These are phyloP conservation scores for Octopus sinensis DNA, from an alignment of 1,140 invertebrate genomes.

Conservation along the genomic window DNA sequence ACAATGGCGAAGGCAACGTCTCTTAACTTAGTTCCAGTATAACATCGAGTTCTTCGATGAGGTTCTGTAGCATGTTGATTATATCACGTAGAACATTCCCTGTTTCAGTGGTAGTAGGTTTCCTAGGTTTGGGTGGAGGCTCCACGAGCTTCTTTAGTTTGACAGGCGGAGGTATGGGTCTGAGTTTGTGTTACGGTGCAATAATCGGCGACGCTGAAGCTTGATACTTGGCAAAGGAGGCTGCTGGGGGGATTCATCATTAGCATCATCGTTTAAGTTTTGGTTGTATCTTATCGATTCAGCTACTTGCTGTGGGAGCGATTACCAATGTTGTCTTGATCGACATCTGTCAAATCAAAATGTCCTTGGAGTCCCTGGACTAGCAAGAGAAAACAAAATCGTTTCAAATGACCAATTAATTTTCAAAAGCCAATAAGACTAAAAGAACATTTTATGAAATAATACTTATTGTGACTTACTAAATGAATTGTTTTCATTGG, in stretches of 20 bases:
- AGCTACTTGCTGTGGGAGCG: no score
- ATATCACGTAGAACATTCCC: slow-evolving; percentile 93
- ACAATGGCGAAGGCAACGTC: no score
- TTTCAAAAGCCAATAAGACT: no score
- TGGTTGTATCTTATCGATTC: no score
- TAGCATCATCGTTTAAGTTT: no score
- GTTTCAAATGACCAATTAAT: no score
- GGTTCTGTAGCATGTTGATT: slow-evolving; percentile 69
- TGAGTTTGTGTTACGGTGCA: background rate
- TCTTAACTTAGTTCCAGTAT: slow-evolving; percentile 41
- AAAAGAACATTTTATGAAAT: no score
- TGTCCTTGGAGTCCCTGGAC: slow-evolving; percentile 24
- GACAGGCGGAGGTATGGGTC: background rate
- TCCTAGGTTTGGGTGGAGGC: background rate
- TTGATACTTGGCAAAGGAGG: slow-evolving; percentile 4
- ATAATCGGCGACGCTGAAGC: background rate
- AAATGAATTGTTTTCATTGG: no score
- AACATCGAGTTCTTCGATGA: slow-evolving; percentile 53
- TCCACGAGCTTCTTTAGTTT: background rate
- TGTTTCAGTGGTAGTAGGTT: slow-evolving; percentile 4
- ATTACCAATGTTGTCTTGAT: no score
- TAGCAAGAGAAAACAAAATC: slow-evolving; percentile 16
- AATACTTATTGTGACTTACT: no score
- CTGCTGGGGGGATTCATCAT: background rate
- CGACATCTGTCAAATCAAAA: no score